Conservation (phyloP, 2,888 invertebrate genomes). For the Troides oblongomaculatus region DNA sequence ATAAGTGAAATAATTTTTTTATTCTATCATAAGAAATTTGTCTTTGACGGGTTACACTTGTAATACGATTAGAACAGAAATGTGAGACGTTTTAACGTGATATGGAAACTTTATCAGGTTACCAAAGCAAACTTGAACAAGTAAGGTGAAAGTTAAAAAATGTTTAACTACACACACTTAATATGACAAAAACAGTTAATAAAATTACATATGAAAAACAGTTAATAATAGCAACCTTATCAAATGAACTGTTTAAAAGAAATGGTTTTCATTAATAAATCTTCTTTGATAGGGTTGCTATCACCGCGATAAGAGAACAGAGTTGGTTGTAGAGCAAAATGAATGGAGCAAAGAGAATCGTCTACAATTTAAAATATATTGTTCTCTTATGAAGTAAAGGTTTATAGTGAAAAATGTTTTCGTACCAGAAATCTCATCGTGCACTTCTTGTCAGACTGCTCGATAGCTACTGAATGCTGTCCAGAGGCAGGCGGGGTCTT, state of each 20-base stretch:
- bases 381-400: constrained; percentile 37
- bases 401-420: constrained; percentile 35
- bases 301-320: constrained; percentile 2
- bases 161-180: neutral
- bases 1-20: neutral
- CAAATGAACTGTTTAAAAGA: neutral
- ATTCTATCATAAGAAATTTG: neutral
- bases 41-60: neutral
- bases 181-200: too few relatives aligned
- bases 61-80: neutral
- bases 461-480: constrained; percentile 76
- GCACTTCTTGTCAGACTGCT: constrained; percentile 76
- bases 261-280: neutral
- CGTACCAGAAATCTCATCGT: constrained; percentile 78
- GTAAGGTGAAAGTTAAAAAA: neutral
- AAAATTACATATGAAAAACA: neutral
- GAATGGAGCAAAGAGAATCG: neutral
- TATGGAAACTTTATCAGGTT: neutral
- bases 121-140: neutral
- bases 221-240: constrained; percentile 8
- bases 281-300: constrained; percentile 6
- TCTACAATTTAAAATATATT: constrained; percentile 15
- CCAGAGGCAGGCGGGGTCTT: constrained; percentile 50
- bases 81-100: neutral
- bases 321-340: neutral